Evolutionary conservation across 2,797 vertebrate species (phyloP).

Genomic region (Myoxocephalus aenaeus): DNA sequence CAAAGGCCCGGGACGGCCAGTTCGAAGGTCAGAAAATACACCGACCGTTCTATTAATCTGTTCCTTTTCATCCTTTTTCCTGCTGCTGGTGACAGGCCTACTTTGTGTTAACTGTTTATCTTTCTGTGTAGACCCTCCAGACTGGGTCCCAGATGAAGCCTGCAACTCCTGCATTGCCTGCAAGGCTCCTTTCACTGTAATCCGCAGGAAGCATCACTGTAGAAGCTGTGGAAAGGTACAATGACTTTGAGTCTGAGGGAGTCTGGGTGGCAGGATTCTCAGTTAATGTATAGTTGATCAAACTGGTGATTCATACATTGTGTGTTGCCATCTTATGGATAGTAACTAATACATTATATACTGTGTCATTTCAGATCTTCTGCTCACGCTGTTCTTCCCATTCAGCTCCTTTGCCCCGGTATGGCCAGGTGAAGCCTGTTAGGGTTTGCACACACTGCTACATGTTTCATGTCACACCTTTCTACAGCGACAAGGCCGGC

Average conservation of each 20-base stretch:
- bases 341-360: neutral
- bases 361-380: constrained; percentile 91
- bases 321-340: neutral
- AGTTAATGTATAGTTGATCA: neutral
- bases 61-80: constrained; percentile 8
- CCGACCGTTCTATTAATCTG: constrained; percentile 24
- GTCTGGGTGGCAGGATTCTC: neutral
- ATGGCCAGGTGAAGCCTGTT: constrained; percentile 97
- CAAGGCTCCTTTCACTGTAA: constrained; percentile 97
- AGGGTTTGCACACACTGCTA: constrained; percentile 99
- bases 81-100: constrained; percentile 20
- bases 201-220: constrained; percentile 98
- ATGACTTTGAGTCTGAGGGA: neutral
- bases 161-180: constrained; percentile 95
- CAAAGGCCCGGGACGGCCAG: constrained; percentile 93
- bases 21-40: constrained; percentile 90
- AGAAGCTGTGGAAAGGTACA: constrained; percentile 97
- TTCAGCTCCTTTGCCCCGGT: constrained; percentile 95
- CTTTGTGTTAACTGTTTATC: constrained; percentile 49
- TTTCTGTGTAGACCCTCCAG: constrained; percentile 90
- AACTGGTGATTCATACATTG: neutral
- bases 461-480: constrained; percentile 98
- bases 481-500: constrained; percentile 91
- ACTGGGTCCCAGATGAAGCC: constrained; percentile 98
- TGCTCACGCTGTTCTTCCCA: constrained; percentile 98